A percentile compares a stretch with the other conserved stretches of the same genome.
Conservation (phyloP, 2,113 vertebrate genomes). For the Sebastes fasciatus region DNA sequence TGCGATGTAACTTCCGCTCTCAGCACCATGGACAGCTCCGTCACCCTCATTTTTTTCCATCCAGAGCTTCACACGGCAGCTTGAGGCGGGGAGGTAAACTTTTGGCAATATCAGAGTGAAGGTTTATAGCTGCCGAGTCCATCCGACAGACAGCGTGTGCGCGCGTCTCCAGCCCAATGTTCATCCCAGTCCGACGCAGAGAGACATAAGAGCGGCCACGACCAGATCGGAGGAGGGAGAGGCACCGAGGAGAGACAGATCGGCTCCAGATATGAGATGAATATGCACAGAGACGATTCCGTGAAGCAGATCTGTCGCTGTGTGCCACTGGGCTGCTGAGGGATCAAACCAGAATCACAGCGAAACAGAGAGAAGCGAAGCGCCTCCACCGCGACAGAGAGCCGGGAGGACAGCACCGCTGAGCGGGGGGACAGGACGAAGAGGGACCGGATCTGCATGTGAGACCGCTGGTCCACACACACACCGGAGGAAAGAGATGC, state of each 20-base stretch:
- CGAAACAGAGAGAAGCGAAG: neutral
- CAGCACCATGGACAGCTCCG: slow-evolving; percentile 81
- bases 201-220: slow-evolving; percentile 57
- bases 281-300: slow-evolving; percentile 88
- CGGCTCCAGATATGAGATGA: slow-evolving; percentile 82
- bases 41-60: slow-evolving; percentile 76
- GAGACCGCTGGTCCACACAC: slow-evolving; percentile 84
- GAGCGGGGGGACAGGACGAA: slow-evolving; percentile 60
- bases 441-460: slow-evolving; percentile 84
- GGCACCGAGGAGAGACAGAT: slow-evolving; percentile 57
- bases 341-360: slow-evolving; percentile 29
- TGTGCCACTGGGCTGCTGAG: slow-evolving; percentile 85
- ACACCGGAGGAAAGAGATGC: slow-evolving; percentile 91
- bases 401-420: slow-evolving; percentile 68
- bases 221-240: slow-evolving; percentile 51
- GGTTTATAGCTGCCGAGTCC: slow-evolving; percentile 69
- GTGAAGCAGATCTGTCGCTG: slow-evolving; percentile 81
- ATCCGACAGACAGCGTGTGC: slow-evolving; percentile 48
- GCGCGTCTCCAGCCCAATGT: slow-evolving; percentile 70
- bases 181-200: slow-evolving; percentile 72
- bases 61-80: slow-evolving; percentile 68
- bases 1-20: slow-evolving; percentile 90
- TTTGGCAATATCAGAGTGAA: slow-evolving; percentile 83
- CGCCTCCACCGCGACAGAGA: slow-evolving; percentile 37
- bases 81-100: slow-evolving; percentile 85